Evolutionary conservation across 2,797 vertebrate genomes (phyloP).

Genomic region (Numenius phaeopus): DNA sequence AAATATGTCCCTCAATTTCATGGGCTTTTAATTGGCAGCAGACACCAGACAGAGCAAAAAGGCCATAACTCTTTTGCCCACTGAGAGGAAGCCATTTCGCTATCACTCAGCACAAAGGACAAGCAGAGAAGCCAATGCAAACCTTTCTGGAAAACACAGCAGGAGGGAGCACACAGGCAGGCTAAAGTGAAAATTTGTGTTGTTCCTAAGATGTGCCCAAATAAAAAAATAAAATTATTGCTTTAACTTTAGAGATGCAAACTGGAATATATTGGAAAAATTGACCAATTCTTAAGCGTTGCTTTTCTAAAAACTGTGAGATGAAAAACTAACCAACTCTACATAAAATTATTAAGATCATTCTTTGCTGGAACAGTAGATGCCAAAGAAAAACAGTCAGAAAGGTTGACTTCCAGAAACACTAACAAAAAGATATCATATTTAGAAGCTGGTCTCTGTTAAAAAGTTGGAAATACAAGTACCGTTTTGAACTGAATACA

Average conservation of each 20-base stretch:
- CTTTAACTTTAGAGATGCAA: background rate
- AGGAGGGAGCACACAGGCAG: background rate
- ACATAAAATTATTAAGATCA: slow-evolving; percentile 36
- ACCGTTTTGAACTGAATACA: slow-evolving; percentile 44
- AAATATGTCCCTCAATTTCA: background rate
- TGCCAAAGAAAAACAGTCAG: slow-evolving; percentile 48
- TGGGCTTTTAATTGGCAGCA: background rate
- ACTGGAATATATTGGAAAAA: slow-evolving; percentile 18
- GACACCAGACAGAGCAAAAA: background rate
- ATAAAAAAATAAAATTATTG: background rate
- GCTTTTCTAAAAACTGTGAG: background rate
- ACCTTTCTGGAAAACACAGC: background rate
- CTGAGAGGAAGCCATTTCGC: background rate
- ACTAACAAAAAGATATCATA: slow-evolving; percentile 7
- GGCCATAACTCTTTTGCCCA: background rate
- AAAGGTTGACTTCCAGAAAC: slow-evolving; percentile 59
- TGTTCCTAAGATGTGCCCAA: background rate
- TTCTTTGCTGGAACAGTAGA: slow-evolving; percentile 1
- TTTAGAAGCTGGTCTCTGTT: slow-evolving; percentile 57
- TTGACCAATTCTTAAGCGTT: background rate
- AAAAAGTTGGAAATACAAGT: slow-evolving; percentile 49
- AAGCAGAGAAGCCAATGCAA: background rate
- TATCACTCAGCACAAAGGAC: background rate
- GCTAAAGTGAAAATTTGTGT: background rate
- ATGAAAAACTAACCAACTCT: slow-evolving; percentile 22